Conservation (phyloP, 1,140 invertebrate genomes). For the Dinoponera quadriceps region DNA sequence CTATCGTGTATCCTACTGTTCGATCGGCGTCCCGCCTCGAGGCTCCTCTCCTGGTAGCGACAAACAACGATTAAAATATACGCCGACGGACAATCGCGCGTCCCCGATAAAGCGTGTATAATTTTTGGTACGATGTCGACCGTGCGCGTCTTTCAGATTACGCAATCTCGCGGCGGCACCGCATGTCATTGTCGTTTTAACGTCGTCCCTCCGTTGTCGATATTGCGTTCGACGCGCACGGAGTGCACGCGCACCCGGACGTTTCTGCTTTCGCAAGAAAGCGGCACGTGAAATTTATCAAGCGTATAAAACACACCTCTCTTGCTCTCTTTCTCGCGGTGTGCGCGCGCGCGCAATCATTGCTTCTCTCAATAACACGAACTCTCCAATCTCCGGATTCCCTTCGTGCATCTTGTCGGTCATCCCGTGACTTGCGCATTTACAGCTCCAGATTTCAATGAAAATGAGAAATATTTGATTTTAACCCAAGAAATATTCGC, state of each 20-base stretch:
- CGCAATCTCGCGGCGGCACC: slow-evolving; percentile 26
- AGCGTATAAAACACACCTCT: not conserved
- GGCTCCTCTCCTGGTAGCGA: not conserved
- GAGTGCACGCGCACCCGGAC: not conserved
- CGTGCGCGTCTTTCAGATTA: slow-evolving; percentile 30
- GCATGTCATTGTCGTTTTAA: slow-evolving; percentile 20
- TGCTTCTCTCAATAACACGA: no score
- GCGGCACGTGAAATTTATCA: not conserved
- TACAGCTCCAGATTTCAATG: no score
- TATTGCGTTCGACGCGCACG: not conserved
- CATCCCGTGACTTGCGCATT: no score
- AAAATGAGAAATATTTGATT: no score
- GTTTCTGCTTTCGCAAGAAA: not conserved
- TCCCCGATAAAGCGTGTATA: slow-evolving; percentile 45
- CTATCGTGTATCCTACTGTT: slow-evolving; percentile 6
- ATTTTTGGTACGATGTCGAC: slow-evolving; percentile 31
- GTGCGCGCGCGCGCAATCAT: no score
- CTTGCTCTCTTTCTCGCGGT: no score
- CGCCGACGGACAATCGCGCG: slow-evolving; percentile 12
- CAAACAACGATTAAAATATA: slow-evolving; percentile 55
- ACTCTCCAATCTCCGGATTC: no score
- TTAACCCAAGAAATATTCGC: no score
- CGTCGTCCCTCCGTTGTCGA: not conserved
- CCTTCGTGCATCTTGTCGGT: no score
- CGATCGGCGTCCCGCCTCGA: slow-evolving; percentile 31